A percentile compares a stretch with the other conserved stretches of the same genome.
These are phyloP conservation scores for Eciton burchellii DNA, from an alignment of 1,140 invertebrate genomes.

Conservation along the genomic window DNA sequence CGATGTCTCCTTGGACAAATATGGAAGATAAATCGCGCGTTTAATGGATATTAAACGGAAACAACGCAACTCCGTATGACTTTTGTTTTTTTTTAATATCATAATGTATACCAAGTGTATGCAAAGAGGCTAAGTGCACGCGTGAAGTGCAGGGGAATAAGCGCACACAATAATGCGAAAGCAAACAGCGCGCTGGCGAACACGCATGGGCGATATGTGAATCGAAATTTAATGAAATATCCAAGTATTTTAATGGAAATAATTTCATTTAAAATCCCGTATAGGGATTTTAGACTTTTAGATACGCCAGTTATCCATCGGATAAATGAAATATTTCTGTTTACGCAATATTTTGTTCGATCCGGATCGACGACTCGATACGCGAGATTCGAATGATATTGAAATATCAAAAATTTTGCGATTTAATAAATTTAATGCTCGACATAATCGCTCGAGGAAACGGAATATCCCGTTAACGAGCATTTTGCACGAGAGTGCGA, in stretches of 20 bases:
- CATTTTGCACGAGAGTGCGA: too few species aligned
- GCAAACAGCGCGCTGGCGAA: slow-evolving; percentile 41
- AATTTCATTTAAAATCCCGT: neutral
- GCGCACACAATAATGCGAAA: neutral
- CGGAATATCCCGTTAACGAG: too few species aligned
- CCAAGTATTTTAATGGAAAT: slow-evolving; percentile 1
- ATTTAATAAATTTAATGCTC: too few species aligned
- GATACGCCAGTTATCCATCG: neutral
- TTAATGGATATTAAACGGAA: slow-evolving; percentile 19
- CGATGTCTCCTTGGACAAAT: neutral
- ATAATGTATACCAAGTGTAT: too few species aligned
- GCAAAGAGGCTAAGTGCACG: too few species aligned
- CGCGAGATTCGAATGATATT: neutral
- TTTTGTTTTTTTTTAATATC: too few species aligned
- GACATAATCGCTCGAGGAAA: neutral
- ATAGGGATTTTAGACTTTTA: neutral
- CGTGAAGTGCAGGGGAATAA: too few species aligned
- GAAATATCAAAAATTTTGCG: too few species aligned
- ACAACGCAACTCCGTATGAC: neutral
- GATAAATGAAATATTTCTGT: neutral
- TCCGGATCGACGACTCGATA: neutral
- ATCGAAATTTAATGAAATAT: slow-evolving; percentile 2
- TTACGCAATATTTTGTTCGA: neutral
- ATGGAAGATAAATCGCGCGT: neutral
- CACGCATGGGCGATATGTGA: neutral